A percentile compares a stretch with the other conserved stretches of the same genome.
phyloP scores from a whole-genome alignment of 2,797 vertebrate genomes.

The Leuciscus waleckii region DNA sequence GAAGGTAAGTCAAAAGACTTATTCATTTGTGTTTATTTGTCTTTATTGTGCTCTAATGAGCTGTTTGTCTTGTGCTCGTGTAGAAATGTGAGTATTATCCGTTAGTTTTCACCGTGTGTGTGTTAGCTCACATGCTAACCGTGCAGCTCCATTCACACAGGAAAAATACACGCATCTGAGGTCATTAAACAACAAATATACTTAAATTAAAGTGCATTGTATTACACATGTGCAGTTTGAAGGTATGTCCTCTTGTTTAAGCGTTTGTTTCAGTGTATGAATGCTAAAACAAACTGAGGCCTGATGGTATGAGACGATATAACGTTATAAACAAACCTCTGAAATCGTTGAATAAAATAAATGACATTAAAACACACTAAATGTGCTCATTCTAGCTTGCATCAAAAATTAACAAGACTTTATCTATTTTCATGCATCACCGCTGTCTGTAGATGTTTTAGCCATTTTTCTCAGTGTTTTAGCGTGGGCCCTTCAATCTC shows the following conservation, averaged over 20 bases:
- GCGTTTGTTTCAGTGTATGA: not conserved
- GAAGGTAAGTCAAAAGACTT: constrained; percentile 72
- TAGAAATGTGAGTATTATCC: not conserved
- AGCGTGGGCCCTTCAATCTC: constrained; percentile 11
- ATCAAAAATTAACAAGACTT: not conserved
- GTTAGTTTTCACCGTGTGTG: not conserved
- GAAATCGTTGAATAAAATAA: not conserved
- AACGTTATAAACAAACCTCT: not conserved
- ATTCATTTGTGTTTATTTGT: not conserved
- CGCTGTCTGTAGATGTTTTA: not conserved
- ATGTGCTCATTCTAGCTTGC: not conserved
- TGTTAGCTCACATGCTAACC: constrained; percentile 23
- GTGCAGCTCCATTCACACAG: not conserved
- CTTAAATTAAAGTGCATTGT: not conserved
- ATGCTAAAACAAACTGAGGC: constrained; percentile 8
- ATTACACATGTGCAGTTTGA: not conserved
- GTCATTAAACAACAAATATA: not conserved
- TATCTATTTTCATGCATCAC: not conserved
- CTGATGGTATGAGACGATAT: not conserved
- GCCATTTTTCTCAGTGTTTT: not conserved
- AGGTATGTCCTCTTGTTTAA: not conserved
- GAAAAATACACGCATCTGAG: not conserved
- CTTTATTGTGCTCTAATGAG: not conserved
- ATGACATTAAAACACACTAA: not conserved
- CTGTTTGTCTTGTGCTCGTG: not conserved